These are phyloP conservation scores for Anguilla anguilla DNA, from an alignment of 2,797 vertebrate genomes.

Conservation along the genomic window DNA sequence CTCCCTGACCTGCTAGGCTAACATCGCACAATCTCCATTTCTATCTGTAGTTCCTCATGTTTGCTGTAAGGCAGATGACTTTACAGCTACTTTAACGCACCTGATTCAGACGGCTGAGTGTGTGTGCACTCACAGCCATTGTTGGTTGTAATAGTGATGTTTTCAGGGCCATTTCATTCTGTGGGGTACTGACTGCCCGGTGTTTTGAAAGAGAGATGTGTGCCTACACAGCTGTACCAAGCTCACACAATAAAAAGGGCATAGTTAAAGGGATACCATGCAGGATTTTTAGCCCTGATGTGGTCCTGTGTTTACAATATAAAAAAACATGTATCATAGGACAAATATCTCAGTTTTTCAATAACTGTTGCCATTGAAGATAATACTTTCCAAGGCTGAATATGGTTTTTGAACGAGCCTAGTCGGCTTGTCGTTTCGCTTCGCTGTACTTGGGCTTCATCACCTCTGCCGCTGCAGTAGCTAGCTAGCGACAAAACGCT, in stretches of 20 bases:
- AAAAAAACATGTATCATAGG: no score
- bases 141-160: background rate
- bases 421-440: background rate
- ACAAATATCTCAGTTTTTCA: no score
- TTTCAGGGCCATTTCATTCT: background rate
- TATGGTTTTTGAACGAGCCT: no score
- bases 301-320: no score
- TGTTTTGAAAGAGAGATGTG: background rate
- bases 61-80: background rate
- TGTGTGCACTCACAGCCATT: background rate
- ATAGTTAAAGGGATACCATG: background rate
- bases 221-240: background rate
- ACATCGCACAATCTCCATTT: background rate
- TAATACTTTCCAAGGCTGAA: no score
- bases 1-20: background rate
- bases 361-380: no score
- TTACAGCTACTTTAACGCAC: background rate
- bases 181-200: background rate
- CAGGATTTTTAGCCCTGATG: no score
- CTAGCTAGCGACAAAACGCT: background rate
- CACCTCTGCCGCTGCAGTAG: background rate
- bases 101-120: background rate
- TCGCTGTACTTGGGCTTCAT: background rate
- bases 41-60: background rate
- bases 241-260: background rate